A percentile compares a stretch with the other conserved stretches of the same genome.
Conservation (phyloP, 2,113 vertebrate genomes). For the Piprites chloris region DNA sequence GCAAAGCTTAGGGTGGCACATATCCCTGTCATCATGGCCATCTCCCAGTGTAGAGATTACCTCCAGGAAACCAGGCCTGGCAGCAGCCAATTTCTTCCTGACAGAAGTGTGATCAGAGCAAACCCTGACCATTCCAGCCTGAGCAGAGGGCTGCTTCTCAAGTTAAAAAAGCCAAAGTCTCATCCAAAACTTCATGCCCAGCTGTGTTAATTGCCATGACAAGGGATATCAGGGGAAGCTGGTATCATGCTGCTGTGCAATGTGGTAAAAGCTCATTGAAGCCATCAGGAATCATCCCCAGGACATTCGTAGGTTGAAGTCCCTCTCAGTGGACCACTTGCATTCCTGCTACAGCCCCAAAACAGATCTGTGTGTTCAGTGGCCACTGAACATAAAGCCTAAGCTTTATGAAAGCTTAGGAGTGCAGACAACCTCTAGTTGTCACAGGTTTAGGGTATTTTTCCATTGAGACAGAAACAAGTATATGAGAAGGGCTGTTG, state of each 20-base stretch:
- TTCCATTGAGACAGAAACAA: neutral
- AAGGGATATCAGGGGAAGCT: neutral
- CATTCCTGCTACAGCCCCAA: neutral
- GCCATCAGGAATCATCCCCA: neutral
- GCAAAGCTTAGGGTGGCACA: neutral
- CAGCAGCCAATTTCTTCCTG: neutral
- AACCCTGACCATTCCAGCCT: neutral
- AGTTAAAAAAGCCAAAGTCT: neutral
- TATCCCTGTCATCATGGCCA: neutral
- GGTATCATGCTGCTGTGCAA: neutral
- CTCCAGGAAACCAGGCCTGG: neutral
- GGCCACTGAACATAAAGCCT: too few relatives aligned
- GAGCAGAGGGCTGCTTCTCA: neutral
- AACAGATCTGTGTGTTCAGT: neutral
- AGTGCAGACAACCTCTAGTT: neutral
- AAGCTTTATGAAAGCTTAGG: neutral
- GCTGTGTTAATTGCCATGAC: neutral
- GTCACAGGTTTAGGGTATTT: neutral
- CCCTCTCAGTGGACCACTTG: neutral
- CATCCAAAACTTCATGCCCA: neutral
- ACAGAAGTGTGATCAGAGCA: neutral
- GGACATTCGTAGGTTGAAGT: neutral
- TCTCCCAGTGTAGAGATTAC: neutral
- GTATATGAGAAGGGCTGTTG: neutral
- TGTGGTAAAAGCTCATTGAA: neutral